A percentile compares a stretch with the other conserved stretches of the same genome.
Conservation (phyloP, 2,797 vertebrate genomes). For the Limosa lapponica region DNA sequence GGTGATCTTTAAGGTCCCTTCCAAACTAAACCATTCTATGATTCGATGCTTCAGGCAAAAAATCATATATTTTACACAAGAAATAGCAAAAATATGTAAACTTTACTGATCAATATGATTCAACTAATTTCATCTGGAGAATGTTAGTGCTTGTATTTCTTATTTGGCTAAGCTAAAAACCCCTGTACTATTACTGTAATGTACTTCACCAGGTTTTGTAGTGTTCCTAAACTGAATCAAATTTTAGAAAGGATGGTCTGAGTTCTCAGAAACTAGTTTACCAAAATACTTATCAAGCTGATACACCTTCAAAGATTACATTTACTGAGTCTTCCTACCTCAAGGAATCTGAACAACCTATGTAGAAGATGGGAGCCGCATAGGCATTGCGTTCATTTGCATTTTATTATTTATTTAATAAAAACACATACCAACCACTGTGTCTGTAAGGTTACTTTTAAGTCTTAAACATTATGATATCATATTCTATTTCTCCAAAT, state of each 20-base stretch:
- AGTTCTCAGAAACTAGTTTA: slow-evolving; percentile 33
- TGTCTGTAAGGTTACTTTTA: background rate
- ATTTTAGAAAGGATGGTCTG: background rate
- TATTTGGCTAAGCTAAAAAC: background rate
- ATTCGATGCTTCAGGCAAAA: background rate
- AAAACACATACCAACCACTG: background rate
- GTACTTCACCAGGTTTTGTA: background rate
- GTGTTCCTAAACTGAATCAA: slow-evolving; percentile 27
- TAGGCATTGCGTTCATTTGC: background rate
- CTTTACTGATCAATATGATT: background rate
- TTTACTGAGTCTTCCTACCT: background rate
- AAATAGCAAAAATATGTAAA: background rate
- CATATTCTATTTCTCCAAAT: background rate
- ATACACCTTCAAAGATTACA: background rate
- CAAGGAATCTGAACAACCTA: background rate
- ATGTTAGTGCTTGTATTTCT: background rate
- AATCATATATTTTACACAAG: background rate
- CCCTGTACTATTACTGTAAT: background rate
- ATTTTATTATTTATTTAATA: background rate
- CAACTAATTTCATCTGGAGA: background rate
- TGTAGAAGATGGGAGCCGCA: background rate
- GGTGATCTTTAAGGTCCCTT: too few relatives aligned
- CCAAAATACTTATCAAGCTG: background rate
- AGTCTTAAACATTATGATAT: background rate
- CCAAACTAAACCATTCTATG: too few relatives aligned